phyloP scores from a whole-genome alignment of 2,113 vertebrate genomes.

The Heterotis niloticus region DNA sequence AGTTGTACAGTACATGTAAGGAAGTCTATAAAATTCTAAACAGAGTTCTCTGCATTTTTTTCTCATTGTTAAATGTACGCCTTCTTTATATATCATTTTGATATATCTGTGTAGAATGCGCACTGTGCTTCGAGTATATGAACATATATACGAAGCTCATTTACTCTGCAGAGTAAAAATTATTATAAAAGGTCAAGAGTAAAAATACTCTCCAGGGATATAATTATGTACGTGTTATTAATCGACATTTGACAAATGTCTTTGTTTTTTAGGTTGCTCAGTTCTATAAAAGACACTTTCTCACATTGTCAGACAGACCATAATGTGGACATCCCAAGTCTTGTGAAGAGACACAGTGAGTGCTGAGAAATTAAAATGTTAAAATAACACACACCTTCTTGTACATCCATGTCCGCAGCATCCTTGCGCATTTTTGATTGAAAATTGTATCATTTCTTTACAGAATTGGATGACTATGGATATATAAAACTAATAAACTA shows the following conservation, averaged over 20 bases:
- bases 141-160: neutral
- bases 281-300: constrained; percentile 70
- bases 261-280: constrained; percentile 59
- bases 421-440: neutral
- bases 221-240: too few species aligned
- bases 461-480: constrained; percentile 90
- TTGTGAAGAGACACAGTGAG: constrained; percentile 75
- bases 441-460: constrained; percentile 14
- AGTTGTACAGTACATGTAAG: too few species aligned
- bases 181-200: too few species aligned
- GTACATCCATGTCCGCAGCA: neutral
- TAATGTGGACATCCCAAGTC: constrained; percentile 61
- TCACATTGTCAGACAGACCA: constrained; percentile 80
- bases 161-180: too few species aligned
- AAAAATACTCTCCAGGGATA: too few species aligned
- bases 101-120: too few species aligned
- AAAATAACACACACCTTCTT: neutral
- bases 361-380: neutral
- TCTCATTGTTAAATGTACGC: too few species aligned
- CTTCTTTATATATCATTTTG: too few species aligned
- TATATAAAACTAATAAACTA: constrained; percentile 95
- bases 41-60: too few species aligned
- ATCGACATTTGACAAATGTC: neutral
- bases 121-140: too few species aligned
- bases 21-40: too few species aligned